Evolutionary conservation across 2,888 invertebrate species (phyloP), one percentile per base, ranked within the genome.

Genomic region (Euproctis similis): DNA sequence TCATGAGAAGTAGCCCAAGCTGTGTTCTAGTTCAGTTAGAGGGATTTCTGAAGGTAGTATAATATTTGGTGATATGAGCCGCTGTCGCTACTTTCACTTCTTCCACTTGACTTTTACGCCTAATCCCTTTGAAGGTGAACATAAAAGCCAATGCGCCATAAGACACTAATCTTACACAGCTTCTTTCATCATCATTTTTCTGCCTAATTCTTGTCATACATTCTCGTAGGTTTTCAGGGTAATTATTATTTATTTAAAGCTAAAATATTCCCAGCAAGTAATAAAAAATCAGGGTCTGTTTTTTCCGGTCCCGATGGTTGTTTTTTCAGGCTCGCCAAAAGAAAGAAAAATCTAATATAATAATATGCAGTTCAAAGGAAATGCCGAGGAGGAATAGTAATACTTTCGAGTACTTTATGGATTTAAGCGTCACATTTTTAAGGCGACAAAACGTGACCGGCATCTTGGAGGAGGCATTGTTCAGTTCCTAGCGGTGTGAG

Each of bases 391-490:
- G 62, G 72, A 76, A 78, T 75, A 74, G 74, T 73, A 77, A 76
- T 75, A 72, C 73, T 71, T 69, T 59, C 57, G 54, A 69, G 71
- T 77, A 75, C 74, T 80, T 75, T 76, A 78, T 80, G 64, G 76
- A 78, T 76, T 81, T 76, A 74, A 76, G 68, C 70, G 73, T 55
- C 68, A 74, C 72, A 77, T 78, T 81, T 80, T 80, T 78, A 81
- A 80, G 80, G 75, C 73, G 75, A 71, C 67, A 60, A 61, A 57
- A 81, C 81, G 82, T 82, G 82, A 72, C 68, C 60, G 34, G 81
- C 67, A 68, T 80, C 47, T 52, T 44, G 36, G 57, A 68, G 51
- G 39, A 51, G 21, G 65, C 76, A 77, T 80, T 82, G 78, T 81
- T 77, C 71, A 64, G 63, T 68, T 71, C 60, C 63, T 63, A 58